A percentile compares a stretch with the other conserved stretches of the same genome.
phyloP scores from a whole-genome alignment of 2,888 invertebrate genomes.

The Drosophila mulleri region DNA sequence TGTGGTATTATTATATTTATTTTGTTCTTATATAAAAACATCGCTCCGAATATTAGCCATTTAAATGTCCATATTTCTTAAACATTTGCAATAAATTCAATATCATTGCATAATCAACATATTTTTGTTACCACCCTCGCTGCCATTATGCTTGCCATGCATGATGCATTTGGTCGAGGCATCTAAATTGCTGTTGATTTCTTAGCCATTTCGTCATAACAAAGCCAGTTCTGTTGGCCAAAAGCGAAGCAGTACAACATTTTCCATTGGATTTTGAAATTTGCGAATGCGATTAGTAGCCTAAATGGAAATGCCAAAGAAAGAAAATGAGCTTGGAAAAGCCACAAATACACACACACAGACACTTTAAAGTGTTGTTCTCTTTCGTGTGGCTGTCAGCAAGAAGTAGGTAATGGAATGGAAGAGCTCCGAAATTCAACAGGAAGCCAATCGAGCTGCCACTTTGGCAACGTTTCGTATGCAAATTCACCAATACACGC shows the following conservation, averaged over 20 bases:
- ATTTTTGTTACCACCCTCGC: slow-evolving; percentile 3
- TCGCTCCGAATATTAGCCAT: too few relatives aligned
- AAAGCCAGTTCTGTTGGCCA: slow-evolving; percentile 21
- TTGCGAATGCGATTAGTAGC: slow-evolving; percentile 35
- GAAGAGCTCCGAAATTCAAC: slow-evolving; percentile 44
- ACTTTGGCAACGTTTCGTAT: slow-evolving; percentile 62
- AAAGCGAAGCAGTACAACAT: slow-evolving; percentile 13
- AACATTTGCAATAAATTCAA: too few relatives aligned
- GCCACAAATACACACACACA: background rate
- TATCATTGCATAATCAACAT: too few relatives aligned
- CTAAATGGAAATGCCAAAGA: slow-evolving; percentile 10
- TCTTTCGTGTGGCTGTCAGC: slow-evolving; percentile 6
- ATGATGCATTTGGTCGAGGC: slow-evolving; percentile 11
- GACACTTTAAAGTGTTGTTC: slow-evolving; percentile 21
- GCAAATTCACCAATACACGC: slow-evolving; percentile 48
- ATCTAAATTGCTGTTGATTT: slow-evolving; percentile 34
- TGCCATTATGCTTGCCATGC: background rate
- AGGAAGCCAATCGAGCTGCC: slow-evolving; percentile 57
- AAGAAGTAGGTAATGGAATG: slow-evolving; percentile 46
- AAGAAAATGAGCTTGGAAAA: slow-evolving; percentile 11
- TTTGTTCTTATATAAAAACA: too few relatives aligned
- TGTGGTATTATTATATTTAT: too few relatives aligned
- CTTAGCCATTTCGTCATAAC: slow-evolving; percentile 35
- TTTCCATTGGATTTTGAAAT: slow-evolving; percentile 26
- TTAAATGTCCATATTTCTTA: too few relatives aligned